Evolutionary conservation across 2,888 invertebrate species (phyloP).

Genomic region (Cosmopolites sordidus): DNA sequence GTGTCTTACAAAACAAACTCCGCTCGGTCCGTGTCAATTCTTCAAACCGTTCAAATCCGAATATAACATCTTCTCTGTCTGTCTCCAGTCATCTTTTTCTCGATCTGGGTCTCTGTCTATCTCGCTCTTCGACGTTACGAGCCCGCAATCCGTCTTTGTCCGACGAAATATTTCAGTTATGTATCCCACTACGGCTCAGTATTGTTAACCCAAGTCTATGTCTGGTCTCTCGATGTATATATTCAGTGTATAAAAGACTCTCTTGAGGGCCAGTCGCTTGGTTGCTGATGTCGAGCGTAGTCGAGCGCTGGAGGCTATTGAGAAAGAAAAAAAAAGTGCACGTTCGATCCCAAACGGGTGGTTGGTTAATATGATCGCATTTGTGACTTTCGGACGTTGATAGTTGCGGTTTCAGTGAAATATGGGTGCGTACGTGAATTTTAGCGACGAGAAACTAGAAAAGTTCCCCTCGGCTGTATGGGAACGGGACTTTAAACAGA

Average conservation of each 20-base stretch:
- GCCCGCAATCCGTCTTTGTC: constrained; percentile 29
- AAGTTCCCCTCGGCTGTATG: constrained; percentile 13
- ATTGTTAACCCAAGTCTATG: constrained; percentile 37
- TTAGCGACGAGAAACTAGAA: constrained; percentile 19
- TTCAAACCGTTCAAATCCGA: constrained; percentile 16
- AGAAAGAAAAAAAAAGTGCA: neutral
- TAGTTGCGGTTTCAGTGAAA: constrained; percentile 4
- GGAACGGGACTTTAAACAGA: constrained; percentile 24
- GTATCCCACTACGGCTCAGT: constrained; percentile 42
- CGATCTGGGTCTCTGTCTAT: constrained; percentile 20
- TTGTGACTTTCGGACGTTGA: neutral
- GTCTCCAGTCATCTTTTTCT: constrained; percentile 25
- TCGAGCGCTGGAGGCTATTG: constrained; percentile 15
- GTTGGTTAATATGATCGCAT: constrained; percentile 8
- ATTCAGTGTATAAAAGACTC: constrained; percentile 35
- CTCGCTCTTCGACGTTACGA: constrained; percentile 19
- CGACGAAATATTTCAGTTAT: constrained; percentile 46
- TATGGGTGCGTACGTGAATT: constrained; percentile 20
- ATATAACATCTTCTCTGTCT: constrained; percentile 20
- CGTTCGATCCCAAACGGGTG: neutral
- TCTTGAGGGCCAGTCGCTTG: constrained; percentile 21
- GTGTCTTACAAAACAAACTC: constrained; percentile 28
- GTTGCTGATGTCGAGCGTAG: constrained; percentile 3
- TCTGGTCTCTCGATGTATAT: constrained; percentile 23
- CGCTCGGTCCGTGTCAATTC: constrained; percentile 25